These are phyloP conservation scores for Hippoglossus stenolepis DNA, from an alignment of 2,113 vertebrate species.

Conservation along the genomic window DNA sequence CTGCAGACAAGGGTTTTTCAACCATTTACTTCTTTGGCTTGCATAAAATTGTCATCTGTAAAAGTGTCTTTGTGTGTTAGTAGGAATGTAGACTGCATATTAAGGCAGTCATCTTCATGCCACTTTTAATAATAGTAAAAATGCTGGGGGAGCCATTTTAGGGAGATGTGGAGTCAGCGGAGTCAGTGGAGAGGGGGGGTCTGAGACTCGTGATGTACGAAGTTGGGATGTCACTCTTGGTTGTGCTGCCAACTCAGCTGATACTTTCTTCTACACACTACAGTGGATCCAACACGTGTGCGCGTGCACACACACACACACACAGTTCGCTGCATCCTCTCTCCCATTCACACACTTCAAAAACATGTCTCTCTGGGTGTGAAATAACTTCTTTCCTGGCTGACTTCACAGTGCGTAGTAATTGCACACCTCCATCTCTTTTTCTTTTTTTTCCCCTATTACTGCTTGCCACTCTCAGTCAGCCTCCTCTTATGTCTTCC, in stretches of 20 bases:
- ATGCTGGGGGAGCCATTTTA: constrained; percentile 49
- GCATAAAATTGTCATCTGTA: constrained; percentile 33
- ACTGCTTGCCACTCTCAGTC: constrained; percentile 29
- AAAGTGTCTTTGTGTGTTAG: constrained; percentile 34
- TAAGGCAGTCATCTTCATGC: constrained; percentile 58
- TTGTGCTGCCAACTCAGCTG: constrained; percentile 70
- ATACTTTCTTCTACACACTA: constrained; percentile 56
- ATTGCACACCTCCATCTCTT: constrained; percentile 56
- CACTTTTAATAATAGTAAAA: constrained; percentile 65
- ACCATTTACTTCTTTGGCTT: constrained; percentile 15
- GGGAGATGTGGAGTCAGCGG: constrained; percentile 61
- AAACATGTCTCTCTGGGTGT: constrained; percentile 51
- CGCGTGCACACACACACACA: constrained; percentile 16
- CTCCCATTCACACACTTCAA: constrained; percentile 55
- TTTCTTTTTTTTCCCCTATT: constrained; percentile 1
- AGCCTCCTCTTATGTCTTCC: constrained; percentile 42
- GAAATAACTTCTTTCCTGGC: constrained; percentile 65
- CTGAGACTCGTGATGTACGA: constrained; percentile 53
- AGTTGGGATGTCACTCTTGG: constrained; percentile 69
- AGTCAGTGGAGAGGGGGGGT: background rate
- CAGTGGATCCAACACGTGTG: constrained; percentile 36
- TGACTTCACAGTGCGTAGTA: constrained; percentile 53
- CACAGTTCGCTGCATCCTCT: constrained; percentile 4
- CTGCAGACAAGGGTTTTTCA: constrained; percentile 1
- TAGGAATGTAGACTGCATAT: constrained; percentile 33